Evolutionary conservation across 1,140 invertebrate genomes (phyloP), one percentile per base, ranked within the genome.

Genomic region (Atta cephalotes): DNA sequence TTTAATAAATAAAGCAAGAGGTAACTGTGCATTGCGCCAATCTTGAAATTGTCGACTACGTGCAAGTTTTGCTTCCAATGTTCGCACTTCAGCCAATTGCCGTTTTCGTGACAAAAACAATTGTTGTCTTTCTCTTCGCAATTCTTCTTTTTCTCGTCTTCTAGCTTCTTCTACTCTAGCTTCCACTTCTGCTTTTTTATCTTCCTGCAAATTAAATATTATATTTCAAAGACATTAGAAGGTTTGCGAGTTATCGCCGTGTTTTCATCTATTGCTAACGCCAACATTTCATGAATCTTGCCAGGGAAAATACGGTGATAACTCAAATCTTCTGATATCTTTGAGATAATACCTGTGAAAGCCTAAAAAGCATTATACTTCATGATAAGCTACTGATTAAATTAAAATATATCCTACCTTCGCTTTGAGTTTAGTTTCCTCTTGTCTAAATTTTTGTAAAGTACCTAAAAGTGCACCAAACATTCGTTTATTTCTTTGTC

Each of bases 401-500:
- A 71, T n/a, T 10, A n/a, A 12, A 14, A 76, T 74, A 39, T 51
- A 91, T 21, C 58, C 74, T 93, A 97, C 97, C 93, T 97, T 97
- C 92, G 96, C 96, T 95, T 98, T 98, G 81, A 98, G 95, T 87
- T 97, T 97, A 76, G 98, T 98, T 95, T 99, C 98, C 94, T 99
- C 99, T 93, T 98, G 98, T 92, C 98, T 97, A 94, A 99, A 99
- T 94, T 98, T 98, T 92, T 99, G 98, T 87, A 99, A 95, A 62
- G 99, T 99, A 5, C 99, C 99, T 53, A 99, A 94, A 56, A 99
- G 95, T 45, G 98, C 98, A 35, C 99, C 98, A 96, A 99, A 99
- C 98, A 99, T 99, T 87, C 99, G 96, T 87, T 97, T 96, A 95
- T 99, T 99, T 87, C 98, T 96, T 35, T 97, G 98, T 89, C 97